These are phyloP conservation scores for Drosophila oshimai DNA, from an alignment of 1,140 invertebrate genomes.

Conservation along the genomic window DNA sequence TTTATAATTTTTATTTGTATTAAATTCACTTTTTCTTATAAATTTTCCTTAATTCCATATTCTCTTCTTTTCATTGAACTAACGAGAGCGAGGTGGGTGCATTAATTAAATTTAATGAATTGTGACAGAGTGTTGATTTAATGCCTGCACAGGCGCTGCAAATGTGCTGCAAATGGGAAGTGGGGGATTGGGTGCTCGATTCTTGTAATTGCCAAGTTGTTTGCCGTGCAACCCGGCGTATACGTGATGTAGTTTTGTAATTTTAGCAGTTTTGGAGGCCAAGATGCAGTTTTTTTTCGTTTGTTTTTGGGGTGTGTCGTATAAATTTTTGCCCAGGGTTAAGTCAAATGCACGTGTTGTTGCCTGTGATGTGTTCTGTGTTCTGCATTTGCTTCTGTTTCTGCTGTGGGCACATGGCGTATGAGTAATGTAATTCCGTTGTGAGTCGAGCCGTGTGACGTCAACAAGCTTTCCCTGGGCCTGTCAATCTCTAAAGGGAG, in stretches of 20 bases:
- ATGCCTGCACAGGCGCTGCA: conserved; percentile 40
- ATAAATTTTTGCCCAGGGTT: not conserved
- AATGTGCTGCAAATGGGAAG: no score
- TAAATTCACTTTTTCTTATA: not conserved
- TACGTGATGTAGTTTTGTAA: conserved; percentile 40
- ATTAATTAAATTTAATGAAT: conserved; percentile 80
- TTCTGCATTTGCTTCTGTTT: not conserved
- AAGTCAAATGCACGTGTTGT: conserved; percentile 58
- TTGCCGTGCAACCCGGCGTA: conserved; percentile 10
- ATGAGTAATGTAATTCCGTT: conserved; percentile 66
- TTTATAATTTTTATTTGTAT: not conserved
- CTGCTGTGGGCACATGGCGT: conserved; percentile 35
- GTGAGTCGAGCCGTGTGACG: no score
- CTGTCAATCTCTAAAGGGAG: conserved; percentile 33
- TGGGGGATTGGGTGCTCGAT: not conserved
- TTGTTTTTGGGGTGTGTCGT: not conserved
- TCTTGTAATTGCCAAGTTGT: conserved; percentile 26
- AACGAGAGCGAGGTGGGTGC: conserved; percentile 22
- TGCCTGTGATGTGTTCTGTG: no score
- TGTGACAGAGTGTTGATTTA: conserved; percentile 68
- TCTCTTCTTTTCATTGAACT: conserved; percentile 1
- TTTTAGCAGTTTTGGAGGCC: conserved; percentile 30
- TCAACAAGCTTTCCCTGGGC: conserved; percentile 24
- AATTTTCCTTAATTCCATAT: not conserved
- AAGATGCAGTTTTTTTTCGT: conserved; percentile 14